Evolutionary conservation across 2,888 invertebrate genomes (phyloP), one percentile per base, ranked within the genome.

Genomic region (Glaucopsyche alexis): DNA sequence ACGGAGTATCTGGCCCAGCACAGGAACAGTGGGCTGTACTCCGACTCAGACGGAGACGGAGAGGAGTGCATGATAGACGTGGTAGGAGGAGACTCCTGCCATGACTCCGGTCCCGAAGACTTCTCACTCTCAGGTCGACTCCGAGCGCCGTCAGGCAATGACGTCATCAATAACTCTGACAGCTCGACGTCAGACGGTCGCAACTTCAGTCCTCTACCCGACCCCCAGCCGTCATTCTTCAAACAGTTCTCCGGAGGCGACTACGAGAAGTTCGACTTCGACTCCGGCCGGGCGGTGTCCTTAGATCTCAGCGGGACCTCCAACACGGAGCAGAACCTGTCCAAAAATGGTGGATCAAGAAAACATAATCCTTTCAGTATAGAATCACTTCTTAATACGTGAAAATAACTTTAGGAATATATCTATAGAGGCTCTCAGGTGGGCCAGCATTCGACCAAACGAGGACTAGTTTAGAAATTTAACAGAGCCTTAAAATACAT

Each of bases 361-460:
- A 95, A 94, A 92, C 95, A 94, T 87, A 97, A 97, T 91, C 97
- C 97, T 71, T 97, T 97, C 93, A 97, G 97, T 93, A 97, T 97
- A 95, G 97, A 97, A 86, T 97, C 97, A 75, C 91, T 97, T 80
- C 94, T 97, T 83, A 96, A 96, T 83, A 95, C 95, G 93, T 94
- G 94, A 94, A 94, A 91, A 82, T 88, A 84, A 88, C 86, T 87
- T 80, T 79, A 79, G 79, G 77, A 75, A 77, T 77, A 74, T 82
- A 82, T 83, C 82, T 79, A 81, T 81, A 86, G 89, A 91, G 88
- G 90, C 89, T 89, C 84, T 82, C 78, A 47, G 60, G 19, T 55
- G 29, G 29, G 60, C 13, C 16, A 7, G 55, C 55, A 13, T 14
- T 60, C 29, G 60, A 29, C 60, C 60, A 19, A 29, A 60, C 19